A percentile compares a stretch with the other conserved stretches of the same genome.
Conservation (phyloP, 2,888 invertebrate genomes). For the Halictus quadricinctus region DNA sequence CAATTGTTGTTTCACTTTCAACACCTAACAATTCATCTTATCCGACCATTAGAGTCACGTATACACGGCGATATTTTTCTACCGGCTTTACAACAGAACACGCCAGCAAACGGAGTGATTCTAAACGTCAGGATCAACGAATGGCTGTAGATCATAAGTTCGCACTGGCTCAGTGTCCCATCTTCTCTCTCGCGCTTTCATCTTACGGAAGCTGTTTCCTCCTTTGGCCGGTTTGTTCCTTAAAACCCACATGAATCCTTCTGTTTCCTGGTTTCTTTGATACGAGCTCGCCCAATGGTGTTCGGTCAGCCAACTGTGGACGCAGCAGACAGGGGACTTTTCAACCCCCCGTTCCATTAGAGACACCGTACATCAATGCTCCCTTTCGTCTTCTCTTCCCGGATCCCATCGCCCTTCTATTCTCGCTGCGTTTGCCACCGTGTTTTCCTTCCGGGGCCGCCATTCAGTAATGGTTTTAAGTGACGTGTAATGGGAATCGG, state of each 20-base stretch:
- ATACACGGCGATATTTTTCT: background rate
- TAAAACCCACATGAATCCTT: background rate
- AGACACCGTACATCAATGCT: background rate
- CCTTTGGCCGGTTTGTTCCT: background rate
- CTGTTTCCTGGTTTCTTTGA: background rate
- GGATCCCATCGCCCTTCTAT: background rate
- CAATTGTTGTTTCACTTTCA: background rate
- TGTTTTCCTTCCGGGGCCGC: slow-evolving; percentile 30
- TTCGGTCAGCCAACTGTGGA: background rate
- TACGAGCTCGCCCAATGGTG: background rate
- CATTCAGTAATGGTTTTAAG: slow-evolving; percentile 40
- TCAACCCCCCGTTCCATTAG: background rate
- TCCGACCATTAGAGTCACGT: background rate
- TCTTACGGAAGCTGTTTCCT: background rate
- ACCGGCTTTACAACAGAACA: background rate
- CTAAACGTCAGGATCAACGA: background rate
- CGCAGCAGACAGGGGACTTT: background rate
- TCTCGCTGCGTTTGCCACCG: slow-evolving; percentile 8
- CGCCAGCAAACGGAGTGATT: background rate
- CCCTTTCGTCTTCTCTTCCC: background rate
- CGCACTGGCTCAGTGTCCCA: background rate
- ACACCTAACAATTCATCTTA: background rate
- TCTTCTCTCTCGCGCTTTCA: background rate
- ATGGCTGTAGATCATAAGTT: background rate
- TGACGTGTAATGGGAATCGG: slow-evolving; percentile 17